Base-by-base conservation (phyloP, 2,888 invertebrate genomes). In the Mayetiola destructor region DNA sequence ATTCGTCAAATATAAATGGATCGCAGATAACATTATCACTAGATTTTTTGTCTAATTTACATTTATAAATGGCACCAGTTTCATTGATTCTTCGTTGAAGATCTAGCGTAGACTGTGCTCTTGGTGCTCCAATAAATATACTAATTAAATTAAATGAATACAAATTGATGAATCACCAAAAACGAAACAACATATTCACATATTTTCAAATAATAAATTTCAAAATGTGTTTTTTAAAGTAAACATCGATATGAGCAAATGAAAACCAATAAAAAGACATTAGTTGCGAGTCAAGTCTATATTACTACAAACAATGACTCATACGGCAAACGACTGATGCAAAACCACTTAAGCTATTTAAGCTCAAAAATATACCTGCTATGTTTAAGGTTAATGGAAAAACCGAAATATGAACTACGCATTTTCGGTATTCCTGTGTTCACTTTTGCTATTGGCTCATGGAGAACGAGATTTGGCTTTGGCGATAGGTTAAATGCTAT, bases 1-100 rank as follows among this genome's bases (percentile, higher is more conserved):
- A 42, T 1, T 2, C 20, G 37, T 56, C 58, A 27, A 76, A 68
- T 3, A 70, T 62, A 56, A 69, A 71, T 5, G 71, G 70, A 48
- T 60, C 61, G n/a, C n/a, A n/a, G n/a, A n/a, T n/a, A n/a, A 64
- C 76, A 76, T n/a, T 60, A 2, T 64, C 63, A 2, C 60, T 63
- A 2, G 8, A 1, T 2, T 10, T 16, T 30, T 20, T 53, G 8
- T 60, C 57, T 10, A 69, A 61, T 4, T 66, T 64, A 59, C 79
- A 80, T 36, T 72, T 70, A 64, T 76, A 78, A n/a, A 75, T 69
- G 16, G 75, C 72, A n/a, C 79, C 79, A 4, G 77, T 75, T 65
- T 78, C 75, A 52, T 67, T 66, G 2, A 75, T 63, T 40, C 66
- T 62, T 2, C 66, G 62, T 59, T 74, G 73, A 3, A 64, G 61